phyloP scores from a whole-genome alignment of 35 echinoderm and acorn worm species.

The Eucidaris tribuloides region DNA sequence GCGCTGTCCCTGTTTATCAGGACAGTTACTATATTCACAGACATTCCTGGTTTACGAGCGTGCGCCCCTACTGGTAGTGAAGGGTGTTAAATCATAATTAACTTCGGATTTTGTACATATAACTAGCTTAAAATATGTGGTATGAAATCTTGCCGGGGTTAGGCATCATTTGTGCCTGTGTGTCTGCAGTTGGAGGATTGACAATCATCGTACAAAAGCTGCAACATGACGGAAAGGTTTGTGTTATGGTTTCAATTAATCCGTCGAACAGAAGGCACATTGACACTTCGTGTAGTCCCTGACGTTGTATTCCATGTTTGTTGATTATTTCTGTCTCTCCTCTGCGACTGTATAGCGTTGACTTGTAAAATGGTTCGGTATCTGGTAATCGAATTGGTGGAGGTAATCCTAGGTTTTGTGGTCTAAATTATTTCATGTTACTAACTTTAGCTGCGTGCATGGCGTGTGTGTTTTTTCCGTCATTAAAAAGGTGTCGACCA shows the following conservation, averaged over 20 bases:
- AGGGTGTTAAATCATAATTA: neutral
- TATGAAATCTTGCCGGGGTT: constrained; percentile 32
- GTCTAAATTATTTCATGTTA: too few relatives aligned
- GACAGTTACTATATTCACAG: too few relatives aligned
- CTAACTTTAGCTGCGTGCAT: too few relatives aligned
- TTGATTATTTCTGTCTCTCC: neutral
- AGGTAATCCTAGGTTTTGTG: too few relatives aligned
- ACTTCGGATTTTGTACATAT: neutral
- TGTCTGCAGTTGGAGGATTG: constrained; percentile 28
- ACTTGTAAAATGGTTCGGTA: neutral
- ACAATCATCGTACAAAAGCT: constrained; percentile 37
- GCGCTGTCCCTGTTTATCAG: too few relatives aligned
- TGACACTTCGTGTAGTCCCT: neutral
- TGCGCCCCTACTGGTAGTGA: too few relatives aligned
- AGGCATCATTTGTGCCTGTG: constrained; percentile 34
- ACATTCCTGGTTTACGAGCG: too few relatives aligned
- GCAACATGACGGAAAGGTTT: constrained; percentile 49
- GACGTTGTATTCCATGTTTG: neutral
- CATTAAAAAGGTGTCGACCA: too few relatives aligned
- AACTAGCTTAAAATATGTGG: constrained; percentile 20
- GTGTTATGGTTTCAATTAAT: neutral
- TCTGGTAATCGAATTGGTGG: neutral
- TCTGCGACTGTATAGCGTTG: neutral
- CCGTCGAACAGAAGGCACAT: neutral
- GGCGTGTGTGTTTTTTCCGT: too few relatives aligned